Evolutionary conservation across 2,797 vertebrate genomes (phyloP).

Genomic region (Gallinago solitaria): DNA sequence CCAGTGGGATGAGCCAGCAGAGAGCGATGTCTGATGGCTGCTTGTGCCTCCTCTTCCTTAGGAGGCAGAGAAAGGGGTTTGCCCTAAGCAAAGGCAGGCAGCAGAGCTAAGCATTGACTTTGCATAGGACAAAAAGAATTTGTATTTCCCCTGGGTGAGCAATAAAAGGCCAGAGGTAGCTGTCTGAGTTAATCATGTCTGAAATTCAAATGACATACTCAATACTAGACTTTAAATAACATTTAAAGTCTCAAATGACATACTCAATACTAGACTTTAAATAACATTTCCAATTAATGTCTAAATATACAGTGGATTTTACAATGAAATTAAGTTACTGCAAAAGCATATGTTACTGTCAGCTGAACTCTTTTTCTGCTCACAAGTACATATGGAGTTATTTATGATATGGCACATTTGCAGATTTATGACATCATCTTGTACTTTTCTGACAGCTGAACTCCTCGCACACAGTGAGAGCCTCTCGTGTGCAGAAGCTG

Average conservation of each 20-base stretch:
- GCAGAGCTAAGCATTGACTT: neutral
- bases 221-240: neutral
- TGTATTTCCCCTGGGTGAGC: neutral
- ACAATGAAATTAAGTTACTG: neutral
- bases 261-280: neutral
- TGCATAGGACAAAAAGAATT: neutral
- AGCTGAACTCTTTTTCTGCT: neutral
- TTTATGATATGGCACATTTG: neutral
- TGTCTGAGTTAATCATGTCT: neutral
- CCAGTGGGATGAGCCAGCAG: neutral
- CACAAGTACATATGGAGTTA: neutral
- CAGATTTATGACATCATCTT: neutral
- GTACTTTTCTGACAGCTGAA: neutral
- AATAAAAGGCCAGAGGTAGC: neutral
- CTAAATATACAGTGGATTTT: neutral
- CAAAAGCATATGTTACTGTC: neutral
- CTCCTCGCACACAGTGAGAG: accelerated
- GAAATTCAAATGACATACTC: neutral
- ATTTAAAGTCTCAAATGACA: neutral
- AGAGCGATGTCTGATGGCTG: no score
- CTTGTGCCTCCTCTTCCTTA: neutral
- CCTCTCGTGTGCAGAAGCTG: accelerated
- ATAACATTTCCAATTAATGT: neutral
- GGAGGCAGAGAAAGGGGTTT: neutral
- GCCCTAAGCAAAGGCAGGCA: neutral